Percentiles rank a stretch among this genome's conserved stretches.
Conservation (phyloP, 2,113 vertebrate species). For the Cheilinus undulatus region DNA sequence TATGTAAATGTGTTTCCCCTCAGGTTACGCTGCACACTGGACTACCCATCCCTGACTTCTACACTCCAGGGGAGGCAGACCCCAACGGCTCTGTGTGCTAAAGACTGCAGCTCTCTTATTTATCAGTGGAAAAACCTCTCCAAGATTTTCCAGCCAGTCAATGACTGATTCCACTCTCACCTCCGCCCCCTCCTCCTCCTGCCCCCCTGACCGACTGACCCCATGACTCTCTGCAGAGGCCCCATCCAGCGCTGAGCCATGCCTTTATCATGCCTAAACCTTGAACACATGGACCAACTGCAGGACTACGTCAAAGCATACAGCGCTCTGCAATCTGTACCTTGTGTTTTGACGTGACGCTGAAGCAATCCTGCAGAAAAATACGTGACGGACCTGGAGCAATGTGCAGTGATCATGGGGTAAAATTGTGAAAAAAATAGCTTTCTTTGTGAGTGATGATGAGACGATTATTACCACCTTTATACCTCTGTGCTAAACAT, state of each 20-base stretch:
- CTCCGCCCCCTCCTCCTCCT: background rate
- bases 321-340: constrained; percentile 5
- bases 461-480: background rate
- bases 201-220: constrained; percentile 30
- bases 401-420: background rate
- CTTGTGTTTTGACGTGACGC: background rate
- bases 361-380: too few relatives aligned
- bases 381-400: constrained; percentile 9
- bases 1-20: constrained; percentile 21
- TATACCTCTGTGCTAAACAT: background rate
- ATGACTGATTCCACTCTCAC: constrained; percentile 18
- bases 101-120: constrained; percentile 17
- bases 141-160: constrained; percentile 30
- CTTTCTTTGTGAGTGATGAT: background rate
- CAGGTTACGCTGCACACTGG: constrained; percentile 97
- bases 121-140: background rate
- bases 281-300: constrained; percentile 20
- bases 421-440: too few relatives aligned
- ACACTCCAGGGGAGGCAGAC: constrained; percentile 87
- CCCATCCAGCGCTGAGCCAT: constrained; percentile 58
- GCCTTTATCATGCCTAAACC: constrained; percentile 55
- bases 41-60: constrained; percentile 95
- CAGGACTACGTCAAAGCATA: constrained; percentile 1
- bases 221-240: constrained; percentile 21
- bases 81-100: constrained; percentile 82